Base-by-base conservation (phyloP, 2,888 invertebrate genomes). In the Melanargia galathea region DNA sequence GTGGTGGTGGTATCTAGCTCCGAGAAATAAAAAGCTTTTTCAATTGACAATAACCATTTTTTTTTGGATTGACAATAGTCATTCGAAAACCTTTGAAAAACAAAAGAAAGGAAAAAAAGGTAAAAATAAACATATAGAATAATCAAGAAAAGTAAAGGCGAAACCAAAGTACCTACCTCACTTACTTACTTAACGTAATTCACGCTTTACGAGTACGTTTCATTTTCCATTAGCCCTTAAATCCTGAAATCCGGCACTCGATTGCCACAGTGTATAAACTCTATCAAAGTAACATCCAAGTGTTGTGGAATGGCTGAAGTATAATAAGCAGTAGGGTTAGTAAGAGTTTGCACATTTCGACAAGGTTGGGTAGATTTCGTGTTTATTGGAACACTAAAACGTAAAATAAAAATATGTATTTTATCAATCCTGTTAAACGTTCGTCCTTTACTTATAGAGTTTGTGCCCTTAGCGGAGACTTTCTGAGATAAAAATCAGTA, bases 281-380 rank as follows among this genome's bases (percentile, higher is more conserved):
- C 62, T 66, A 64, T 66, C 60, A 65, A 64, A 65, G 59, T 63
- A 62, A 65, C 59, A 65, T 65, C 61, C 59, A 65, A 67, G 63
- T 57, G 56, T 67, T 20, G 51, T 16, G 57, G 55, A 65, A 63
- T 55, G 56, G 62, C 75, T 79, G 81, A 81, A 80, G 78, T 74
- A 73, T 70, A 69, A 68, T 69, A 71, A 69, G 66, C 66, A 30
- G 4, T 3, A 1, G 30, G 30, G 7, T 30, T 30, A 30, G 6
- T 7, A 30, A 0, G 30, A 30, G 30, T 30, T 30, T 30, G 30
- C 3, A 30, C 8, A 30, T 30, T 3, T 6, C 30, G 30, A 30
- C 6, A 30, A 6, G 5, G 30, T 6, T 8, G n/a, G 30, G 7
- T 30, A 30, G 7, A 6, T 30, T 6, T 30, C 4, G 30, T 1